phyloP scores from a whole-genome alignment of 2,888 invertebrate genomes.

The Tetranychus piercei region DNA sequence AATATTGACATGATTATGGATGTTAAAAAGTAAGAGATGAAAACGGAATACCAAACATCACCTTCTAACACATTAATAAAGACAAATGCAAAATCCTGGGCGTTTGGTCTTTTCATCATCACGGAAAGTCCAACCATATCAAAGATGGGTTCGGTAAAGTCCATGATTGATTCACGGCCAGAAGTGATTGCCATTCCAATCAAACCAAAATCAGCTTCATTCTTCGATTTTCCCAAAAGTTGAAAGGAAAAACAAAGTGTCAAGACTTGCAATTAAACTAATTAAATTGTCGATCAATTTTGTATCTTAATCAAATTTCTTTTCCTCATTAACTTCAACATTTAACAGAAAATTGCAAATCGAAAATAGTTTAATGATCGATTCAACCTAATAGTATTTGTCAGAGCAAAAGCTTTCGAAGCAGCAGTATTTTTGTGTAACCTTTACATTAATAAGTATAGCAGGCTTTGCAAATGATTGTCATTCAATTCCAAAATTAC shows the following conservation, averaged over 20 bases:
- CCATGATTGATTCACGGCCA: constrained; percentile 84
- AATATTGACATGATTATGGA: constrained; percentile 42
- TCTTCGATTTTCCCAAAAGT: constrained; percentile 34
- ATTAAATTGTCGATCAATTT: neutral
- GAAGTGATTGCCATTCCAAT: constrained; percentile 93
- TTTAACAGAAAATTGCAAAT: neutral
- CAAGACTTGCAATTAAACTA: no score
- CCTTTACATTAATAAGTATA: no score
- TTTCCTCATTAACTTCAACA: neutral
- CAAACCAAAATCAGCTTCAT: constrained; percentile 66
- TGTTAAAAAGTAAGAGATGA: constrained; percentile 84
- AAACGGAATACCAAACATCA: constrained; percentile 88
- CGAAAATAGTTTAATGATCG: no score
- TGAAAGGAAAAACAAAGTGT: neutral
- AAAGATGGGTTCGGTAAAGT: constrained; percentile 89
- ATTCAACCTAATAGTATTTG: no score
- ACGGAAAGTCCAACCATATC: constrained; percentile 92
- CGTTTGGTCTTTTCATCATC: constrained; percentile 72
- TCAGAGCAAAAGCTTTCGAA: no score
- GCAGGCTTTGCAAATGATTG: no score
- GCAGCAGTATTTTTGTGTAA: no score
- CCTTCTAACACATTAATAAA: constrained; percentile 87
- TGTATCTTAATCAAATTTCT: neutral
- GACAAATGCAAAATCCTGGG: constrained; percentile 80
- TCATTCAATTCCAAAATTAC: no score